Base-by-base conservation (phyloP, 2,888 invertebrate genomes). In the Synanthedon tipuliformis region DNA sequence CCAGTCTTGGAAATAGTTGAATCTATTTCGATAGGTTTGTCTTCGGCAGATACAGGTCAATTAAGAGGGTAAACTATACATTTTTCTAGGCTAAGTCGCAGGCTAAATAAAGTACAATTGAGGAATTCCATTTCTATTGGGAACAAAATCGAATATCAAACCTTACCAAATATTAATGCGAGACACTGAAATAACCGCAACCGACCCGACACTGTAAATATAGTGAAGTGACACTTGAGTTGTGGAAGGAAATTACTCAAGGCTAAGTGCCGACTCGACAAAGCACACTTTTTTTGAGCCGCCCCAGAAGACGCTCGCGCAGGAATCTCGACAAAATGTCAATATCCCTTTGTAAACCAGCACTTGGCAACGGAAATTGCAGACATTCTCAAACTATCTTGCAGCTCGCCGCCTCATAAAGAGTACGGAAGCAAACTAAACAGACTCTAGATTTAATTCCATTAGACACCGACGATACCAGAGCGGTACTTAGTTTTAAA, bases 231-330 rank as follows among this genome's bases (percentile, higher is more conserved):
- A 67, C 67, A 68, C 71, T 74, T 66, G 58, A 69, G 67, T 65
- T 59, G 67, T 61, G 58, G 61, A 59, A 69, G 76, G 72, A 77
- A 76, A 77, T 76, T 72, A 72, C 76, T 75, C 71, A 71, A 74
- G 66, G 65, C 67, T 62, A 58, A 60, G 63, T 59, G 63, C 58
- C 59, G 58, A 62, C 52, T 55, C 62, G 59, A 65, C 71, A 75
- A 73, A 75, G 66, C 73, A 68, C 62, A 59, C 62, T 60, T 65
- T 68, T 23, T 64, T 65, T 60, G 61, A 65, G 61, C 52, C 54
- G 53, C 54, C 55, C 56, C 54, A 12, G 34, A 49, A 55, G 61
- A 59, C 59, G 13, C 41, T 15, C 50, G 57, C 62, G 62, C 55
- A 60, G 58, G 58, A 60, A 56, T 57, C 59, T 60, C 60, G 60